Evolutionary conservation across 1,140 invertebrate genomes (phyloP), one percentile per base, ranked within the genome.

Genomic region (Scaptomyza montana): DNA sequence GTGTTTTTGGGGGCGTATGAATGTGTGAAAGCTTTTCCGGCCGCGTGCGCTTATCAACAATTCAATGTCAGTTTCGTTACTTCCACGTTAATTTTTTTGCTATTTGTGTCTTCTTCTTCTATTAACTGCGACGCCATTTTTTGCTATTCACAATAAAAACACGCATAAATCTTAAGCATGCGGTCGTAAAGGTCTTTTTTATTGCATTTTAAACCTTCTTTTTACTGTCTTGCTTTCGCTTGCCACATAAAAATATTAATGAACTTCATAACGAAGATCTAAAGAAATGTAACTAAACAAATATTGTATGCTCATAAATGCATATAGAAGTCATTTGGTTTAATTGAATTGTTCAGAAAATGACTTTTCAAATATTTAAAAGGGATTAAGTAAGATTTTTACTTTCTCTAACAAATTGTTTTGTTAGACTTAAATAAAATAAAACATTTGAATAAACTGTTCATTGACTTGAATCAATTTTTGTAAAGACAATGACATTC

Each of bases 31-130:
- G 55, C 59, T 65, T 68, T 78, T 80, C 77, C 77, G 65, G 61
- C 47, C 49, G 46, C 62, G 47, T 62, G 49, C 65, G 76, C 62
- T 86, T 73, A 53, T 84, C 87, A 89, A 80, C 5, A 90, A 90
- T 90, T 90, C 87, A 90, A 90, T 90, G 87, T 90, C 87, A 90
- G 72, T 70, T n/a, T n/a, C n/a, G n/a, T n/a, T n/a, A n/a, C n/a
- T n/a, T n/a, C n/a, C n/a, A n/a, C n/a, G n/a, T n/a, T n/a, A n/a
- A n/a, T n/a, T n/a, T n/a, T n/a, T n/a, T n/a, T n/a, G n/a, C n/a
- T n/a, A n/a, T n/a, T n/a, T n/a, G n/a, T n/a, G n/a, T n/a, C n/a
- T n/a, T 68, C 45, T 65, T 62, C 33, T 60, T 67, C 59, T 54
- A 56, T 67, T 73, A 53, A 61, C 68, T 53, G 60, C 50, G 72